These are phyloP conservation scores for Ichneumon xanthorius DNA, from an alignment of 2,888 invertebrate species.

Conservation along the genomic window DNA sequence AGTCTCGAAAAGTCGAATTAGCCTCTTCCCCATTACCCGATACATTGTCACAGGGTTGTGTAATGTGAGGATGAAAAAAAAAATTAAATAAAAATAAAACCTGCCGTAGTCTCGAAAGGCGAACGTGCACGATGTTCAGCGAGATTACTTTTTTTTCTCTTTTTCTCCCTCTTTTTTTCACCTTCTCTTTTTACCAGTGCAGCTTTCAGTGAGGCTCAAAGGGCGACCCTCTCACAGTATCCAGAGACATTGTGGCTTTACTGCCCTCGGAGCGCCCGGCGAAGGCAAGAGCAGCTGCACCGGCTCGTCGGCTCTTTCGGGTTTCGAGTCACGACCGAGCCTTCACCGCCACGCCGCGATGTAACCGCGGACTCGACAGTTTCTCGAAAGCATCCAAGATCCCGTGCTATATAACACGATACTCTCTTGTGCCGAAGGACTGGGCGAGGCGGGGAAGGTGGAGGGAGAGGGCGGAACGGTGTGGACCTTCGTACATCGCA, in stretches of 20 bases:
- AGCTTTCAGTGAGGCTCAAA: conserved; percentile 59
- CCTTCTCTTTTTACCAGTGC: neutral
- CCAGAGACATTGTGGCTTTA: conserved; percentile 64
- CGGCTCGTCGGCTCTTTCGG: conserved; percentile 48
- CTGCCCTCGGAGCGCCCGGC: conserved; percentile 14
- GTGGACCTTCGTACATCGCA: neutral
- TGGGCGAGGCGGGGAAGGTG: neutral
- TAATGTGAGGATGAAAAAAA: neutral
- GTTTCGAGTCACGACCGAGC: conserved; percentile 67
- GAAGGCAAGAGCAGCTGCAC: conserved; percentile 23
- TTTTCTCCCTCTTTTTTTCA: neutral
- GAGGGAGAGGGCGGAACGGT: neutral
- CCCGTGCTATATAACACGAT: conserved; percentile 29
- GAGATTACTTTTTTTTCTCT: conserved; percentile 24
- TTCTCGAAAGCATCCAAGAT: conserved; percentile 59
- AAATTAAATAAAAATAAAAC: conserved; percentile 2
- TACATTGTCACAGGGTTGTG: neutral
- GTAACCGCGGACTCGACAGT: conserved; percentile 64
- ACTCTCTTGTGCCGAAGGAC: conserved; percentile 27
- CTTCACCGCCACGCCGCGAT: conserved; percentile 62
- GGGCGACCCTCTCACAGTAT: conserved; percentile 52
- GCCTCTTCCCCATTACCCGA: neutral
- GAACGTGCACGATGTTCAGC: conserved; percentile 11
- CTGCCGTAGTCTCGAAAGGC: neutral
- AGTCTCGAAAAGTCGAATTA: neutral